A percentile compares a stretch with the other conserved stretches of the same genome.
phyloP scores from a whole-genome alignment of 2,113 vertebrate species.

The Hiodon tergisus region DNA sequence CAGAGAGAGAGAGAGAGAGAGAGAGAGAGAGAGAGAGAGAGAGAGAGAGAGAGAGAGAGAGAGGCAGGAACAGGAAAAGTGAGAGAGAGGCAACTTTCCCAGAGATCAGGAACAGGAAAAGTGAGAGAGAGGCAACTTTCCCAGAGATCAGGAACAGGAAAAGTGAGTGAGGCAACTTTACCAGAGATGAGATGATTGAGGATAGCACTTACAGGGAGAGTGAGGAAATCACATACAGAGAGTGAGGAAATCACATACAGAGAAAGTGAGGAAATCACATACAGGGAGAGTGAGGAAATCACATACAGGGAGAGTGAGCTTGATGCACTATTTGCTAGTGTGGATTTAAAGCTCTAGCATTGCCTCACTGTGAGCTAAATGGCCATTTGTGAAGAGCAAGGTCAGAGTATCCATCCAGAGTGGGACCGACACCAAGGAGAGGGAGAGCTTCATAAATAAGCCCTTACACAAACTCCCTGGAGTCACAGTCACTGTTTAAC shows the following conservation, averaged over 20 bases:
- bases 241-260: too few relatives aligned
- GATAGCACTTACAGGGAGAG: too few relatives aligned
- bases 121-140: too few relatives aligned
- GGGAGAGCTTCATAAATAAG: background rate
- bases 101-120: too few relatives aligned
- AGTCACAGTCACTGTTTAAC: background rate
- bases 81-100: slow-evolving; percentile 20
- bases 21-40: slow-evolving; percentile 28
- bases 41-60: slow-evolving; percentile 27
- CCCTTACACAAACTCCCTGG: background rate
- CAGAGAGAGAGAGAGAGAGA: slow-evolving; percentile 31
- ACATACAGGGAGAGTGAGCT: too few relatives aligned
- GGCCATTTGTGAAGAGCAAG: slow-evolving; percentile 43
- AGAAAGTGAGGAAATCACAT: too few relatives aligned
- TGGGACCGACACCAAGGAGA: background rate
- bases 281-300: too few relatives aligned
- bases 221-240: too few relatives aligned
- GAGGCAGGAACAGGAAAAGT: slow-evolving; percentile 20
- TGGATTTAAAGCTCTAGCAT: slow-evolving; percentile 41
- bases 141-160: too few relatives aligned
- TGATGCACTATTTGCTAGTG: too few relatives aligned
- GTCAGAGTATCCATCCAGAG: slow-evolving; percentile 12
- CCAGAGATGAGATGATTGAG: too few relatives aligned
- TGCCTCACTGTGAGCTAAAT: slow-evolving; percentile 49
- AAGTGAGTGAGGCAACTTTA: too few relatives aligned